Conservation (phyloP, 2,888 invertebrate genomes). For the Cephus runcator region DNA sequence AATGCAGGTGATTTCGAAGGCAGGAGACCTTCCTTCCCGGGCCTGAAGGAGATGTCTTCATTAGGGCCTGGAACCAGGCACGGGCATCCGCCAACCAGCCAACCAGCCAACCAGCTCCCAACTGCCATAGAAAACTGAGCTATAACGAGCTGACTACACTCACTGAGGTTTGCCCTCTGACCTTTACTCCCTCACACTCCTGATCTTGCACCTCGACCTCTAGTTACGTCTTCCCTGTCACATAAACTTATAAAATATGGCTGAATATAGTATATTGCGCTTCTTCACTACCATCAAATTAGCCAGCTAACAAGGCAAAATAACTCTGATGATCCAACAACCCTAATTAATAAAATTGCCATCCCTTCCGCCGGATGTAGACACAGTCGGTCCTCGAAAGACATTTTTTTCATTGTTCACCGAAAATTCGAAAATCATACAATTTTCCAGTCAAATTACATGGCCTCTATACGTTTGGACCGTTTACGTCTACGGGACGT, state of each 20-base stretch:
- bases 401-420: slow-evolving; percentile 17
- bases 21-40: slow-evolving; percentile 18
- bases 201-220: not conserved
- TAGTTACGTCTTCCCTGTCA: not conserved
- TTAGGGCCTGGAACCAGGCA: slow-evolving; percentile 25
- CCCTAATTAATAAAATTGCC: not conserved
- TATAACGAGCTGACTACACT: not conserved
- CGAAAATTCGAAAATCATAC: slow-evolving; percentile 12
- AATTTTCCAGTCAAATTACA: not conserved
- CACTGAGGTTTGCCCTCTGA: not conserved
- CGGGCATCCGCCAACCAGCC: slow-evolving; percentile 10
- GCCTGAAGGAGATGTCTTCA: slow-evolving; percentile 38
- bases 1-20: slow-evolving; percentile 15
- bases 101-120: slow-evolving; percentile 14
- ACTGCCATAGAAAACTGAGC: not conserved
- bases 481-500: not conserved
- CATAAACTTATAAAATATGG: not conserved
- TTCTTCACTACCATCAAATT: not conserved
- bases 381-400: not conserved
- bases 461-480: not conserved
- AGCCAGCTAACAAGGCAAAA: not conserved
- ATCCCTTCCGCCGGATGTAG: not conserved
- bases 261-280: not conserved
- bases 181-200: not conserved
- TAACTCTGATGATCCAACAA: not conserved